Evolutionary conservation across 2,113 vertebrate genomes (phyloP), one percentile per base, ranked within the genome.

Genomic region (Myiagra hebetior): DNA sequence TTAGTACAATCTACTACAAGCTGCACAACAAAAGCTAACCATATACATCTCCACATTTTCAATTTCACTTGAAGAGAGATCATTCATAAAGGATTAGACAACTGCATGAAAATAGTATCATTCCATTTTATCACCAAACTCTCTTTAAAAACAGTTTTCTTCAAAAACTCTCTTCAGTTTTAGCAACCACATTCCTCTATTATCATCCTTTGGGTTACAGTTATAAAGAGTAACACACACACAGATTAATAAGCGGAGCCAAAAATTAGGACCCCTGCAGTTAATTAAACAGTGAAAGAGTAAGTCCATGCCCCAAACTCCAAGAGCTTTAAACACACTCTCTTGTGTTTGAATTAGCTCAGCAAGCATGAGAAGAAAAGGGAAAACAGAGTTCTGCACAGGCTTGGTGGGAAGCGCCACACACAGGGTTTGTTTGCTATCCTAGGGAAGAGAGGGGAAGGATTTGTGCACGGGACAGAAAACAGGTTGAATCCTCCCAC

Each of bases 291-390:
- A 77, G 18, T 24, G 33, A 78, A 91, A 77, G 27, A 82, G 3
- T 28, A 93, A 85, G 62, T 44, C 73, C 15, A 41, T 23, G 65
- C 18, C 57, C 57, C 67, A 65, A 72, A 79, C 53, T 85, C 64
- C 1, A 2, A 80, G 37, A 94, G 44, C 67, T 73, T 73, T 83
- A 87, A 79, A n/a, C n/a, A 81, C 30, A 79, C 10, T 68, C 53
- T 83, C 46, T 75, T 79, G 22, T 85, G 62, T 56, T 46, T 87
- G 49, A 95, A 85, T 72, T 87, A 90, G 74, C 53, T n/a, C 62
- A 90, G 62, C 33, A 76, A 76, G 41, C 42, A 56, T 4, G 26
- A 37, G 85, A 44, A 73, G 28, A 56, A 89, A 75, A 91, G 41
- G 16, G 11, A 75, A 69, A 89, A 65, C 8, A 19, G 42, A 42